Conservation (phyloP, 1,140 invertebrate genomes). For the Aphelinus certus region DNA sequence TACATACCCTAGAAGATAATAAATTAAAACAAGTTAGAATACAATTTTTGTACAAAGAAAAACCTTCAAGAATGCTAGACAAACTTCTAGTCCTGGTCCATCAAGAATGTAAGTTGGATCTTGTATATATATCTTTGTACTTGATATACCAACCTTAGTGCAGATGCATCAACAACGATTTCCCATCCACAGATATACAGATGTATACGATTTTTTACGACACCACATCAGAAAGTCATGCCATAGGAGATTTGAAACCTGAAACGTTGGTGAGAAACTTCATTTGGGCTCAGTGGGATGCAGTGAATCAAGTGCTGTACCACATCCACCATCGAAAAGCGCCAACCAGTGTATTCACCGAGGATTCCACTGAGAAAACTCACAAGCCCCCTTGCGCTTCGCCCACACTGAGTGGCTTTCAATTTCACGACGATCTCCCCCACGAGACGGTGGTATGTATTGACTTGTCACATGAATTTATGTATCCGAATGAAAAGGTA, state of each 20-base stretch:
- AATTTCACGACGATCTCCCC: constrained; percentile 84
- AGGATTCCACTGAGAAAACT: constrained; percentile 70
- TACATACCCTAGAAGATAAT: constrained; percentile 66
- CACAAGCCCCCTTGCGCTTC: constrained; percentile 64
- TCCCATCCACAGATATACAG: constrained; percentile 49
- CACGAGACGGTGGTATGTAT: constrained; percentile 83
- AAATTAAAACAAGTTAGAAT: constrained; percentile 76
- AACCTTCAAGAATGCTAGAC: constrained; percentile 71
- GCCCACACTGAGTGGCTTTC: constrained; percentile 81
- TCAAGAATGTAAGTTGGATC: constrained; percentile 74
- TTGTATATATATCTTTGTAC: too few relatives aligned
- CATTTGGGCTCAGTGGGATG: constrained; percentile 86
- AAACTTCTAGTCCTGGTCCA: constrained; percentile 81
- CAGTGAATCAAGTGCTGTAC: constrained; percentile 79
- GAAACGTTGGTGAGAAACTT: constrained; percentile 77
- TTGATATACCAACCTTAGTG: too few relatives aligned
- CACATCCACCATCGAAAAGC: constrained; percentile 81
- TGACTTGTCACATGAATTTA: neutral
- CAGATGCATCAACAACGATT: neutral
- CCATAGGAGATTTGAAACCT: constrained; percentile 61
- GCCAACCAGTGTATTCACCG: constrained; percentile 72
- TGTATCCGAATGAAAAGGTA: neutral
- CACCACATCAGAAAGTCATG: constrained; percentile 37
- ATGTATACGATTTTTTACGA: constrained; percentile 56
- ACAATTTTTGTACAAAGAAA: constrained; percentile 81